Evolutionary conservation across 2,113 vertebrate genomes (phyloP).

Genomic region (Alethe diademata): DNA sequence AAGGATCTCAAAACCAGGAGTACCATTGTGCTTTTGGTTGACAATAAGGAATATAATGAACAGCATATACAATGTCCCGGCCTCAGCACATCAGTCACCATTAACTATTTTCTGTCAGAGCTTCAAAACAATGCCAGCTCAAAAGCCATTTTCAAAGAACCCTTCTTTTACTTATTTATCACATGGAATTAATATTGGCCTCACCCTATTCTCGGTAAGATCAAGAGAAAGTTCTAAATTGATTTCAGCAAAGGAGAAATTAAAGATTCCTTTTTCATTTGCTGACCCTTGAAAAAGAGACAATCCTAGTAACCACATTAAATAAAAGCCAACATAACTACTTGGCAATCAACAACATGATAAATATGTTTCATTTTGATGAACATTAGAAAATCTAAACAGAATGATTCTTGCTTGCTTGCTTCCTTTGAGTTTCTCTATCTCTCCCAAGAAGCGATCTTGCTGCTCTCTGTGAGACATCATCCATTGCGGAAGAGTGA

Average conservation of each 20-base stretch:
- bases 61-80: not conserved
- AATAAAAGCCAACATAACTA: not conserved
- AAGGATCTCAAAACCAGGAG: not conserved
- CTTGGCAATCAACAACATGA: not conserved
- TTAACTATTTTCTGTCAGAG: not conserved
- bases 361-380: not conserved
- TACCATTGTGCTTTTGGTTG: not conserved
- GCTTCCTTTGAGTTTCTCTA: not conserved
- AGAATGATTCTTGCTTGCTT: not conserved
- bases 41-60: not conserved
- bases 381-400: not conserved
- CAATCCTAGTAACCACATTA: not conserved
- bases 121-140: not conserved
- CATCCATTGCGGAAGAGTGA: not conserved
- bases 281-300: not conserved
- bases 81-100: not conserved
- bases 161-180: constrained; percentile 2
- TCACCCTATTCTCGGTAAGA: not conserved
- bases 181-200: constrained; percentile 4
- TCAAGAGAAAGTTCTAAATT: constrained; percentile 10
- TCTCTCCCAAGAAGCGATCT: not conserved
- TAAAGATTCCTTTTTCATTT: not conserved
- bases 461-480: not conserved
- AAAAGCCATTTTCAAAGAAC: not conserved
- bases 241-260: not conserved